Base-by-base conservation (phyloP, 1,140 invertebrate genomes). In the Zaprionus lachaisei region DNA sequence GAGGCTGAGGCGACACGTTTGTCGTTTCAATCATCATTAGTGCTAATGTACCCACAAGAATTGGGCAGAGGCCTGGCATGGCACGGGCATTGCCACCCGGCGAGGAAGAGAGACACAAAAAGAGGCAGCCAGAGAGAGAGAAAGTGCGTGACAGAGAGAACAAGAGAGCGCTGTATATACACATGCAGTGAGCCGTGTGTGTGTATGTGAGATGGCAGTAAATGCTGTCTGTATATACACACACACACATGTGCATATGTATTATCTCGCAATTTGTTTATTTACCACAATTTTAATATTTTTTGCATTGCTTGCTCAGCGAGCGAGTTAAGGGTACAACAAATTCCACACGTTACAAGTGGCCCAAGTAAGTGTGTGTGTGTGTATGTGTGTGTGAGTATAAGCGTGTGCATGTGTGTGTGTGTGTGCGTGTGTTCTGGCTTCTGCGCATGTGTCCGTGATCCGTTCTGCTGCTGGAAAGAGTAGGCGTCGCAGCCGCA, bases 11-110 rank as follows among this genome's bases (percentile, higher is more conserved):
- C 78, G 78, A 87, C 84, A 89, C 84, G 84, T 89, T 89, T 89
- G 77, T 83, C 91, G 91, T 92, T 92, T 92, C 91, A 92, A 92
- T 92, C 91, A 92, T 92, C 91, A 92, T 92, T 92, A 92, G 91
- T 71, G 79, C 91, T 92, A 92, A 92, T 92, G 86, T 92, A 92
- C 92, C 92, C 92, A 92, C 92, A 92, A 91, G 87, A 91, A 92
- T 92, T 92, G 87, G 85, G 80, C 67, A 80, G 80, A 80, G 80
- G 83, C 79, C 83, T 91, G 74, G 66, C 83, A 64, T 47, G 55
- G 70, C 20, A 44, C 26, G 62, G 54, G 83, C 60, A 81, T 83
- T 86, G 79, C 62, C 72, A 41, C 34, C 67, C 62, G 47, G 44
- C 24, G 61, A 55, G 68, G 37, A 24, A 71, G 58, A 22, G 38